Evolutionary conservation across 2,113 vertebrate genomes (phyloP), one percentile per base, ranked within the genome.

Genomic region (Seriola aureovittata): DNA sequence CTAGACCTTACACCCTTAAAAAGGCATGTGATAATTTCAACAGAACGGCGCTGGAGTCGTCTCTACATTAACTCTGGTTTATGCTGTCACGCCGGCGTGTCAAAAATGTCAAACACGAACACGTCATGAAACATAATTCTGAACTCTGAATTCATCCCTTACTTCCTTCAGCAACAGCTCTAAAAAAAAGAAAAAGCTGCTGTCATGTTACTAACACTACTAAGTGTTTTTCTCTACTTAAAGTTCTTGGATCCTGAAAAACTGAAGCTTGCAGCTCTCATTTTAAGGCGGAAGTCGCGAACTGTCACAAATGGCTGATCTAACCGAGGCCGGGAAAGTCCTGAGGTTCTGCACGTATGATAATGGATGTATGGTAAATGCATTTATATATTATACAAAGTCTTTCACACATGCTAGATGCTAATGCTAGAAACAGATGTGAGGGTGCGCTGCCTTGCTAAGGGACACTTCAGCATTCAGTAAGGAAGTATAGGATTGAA

Each of bases 1-100:
- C 82, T 59, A 54, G 29, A 78, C 82, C 62, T 55, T 65, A 34
- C 29, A 32, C 65, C 75, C 50, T 78, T 84, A 62, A 84, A 81
- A 73, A 48, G 66, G 67, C 40, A 7, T 44, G 75, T 38, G 74
- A 58, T 48, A 21, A 66, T 81, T 79, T 81, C 10, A 58, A 48
- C 65, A 76, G 38, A 70, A 66, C 44, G 4, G 17, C 12, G 9
- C 8, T 4, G 42, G 63, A 74, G 79, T 40, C 38, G 67, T 36
- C 63, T 57, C 23, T 17, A 34, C 65, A 69, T 86, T 87, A 85
- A 72, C 54, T 63, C 21, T 10, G 42, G 12, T 85, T 83, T 62
- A 78, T 58, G 64, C 76, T 48, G 74, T 72, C 70, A 66, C n/a
- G 58, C 11, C 12, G 16, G 11, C 1, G 2, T 71, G 78, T 76